phyloP scores from a whole-genome alignment of 2,113 vertebrate genomes.

The Pterocles burchelli region DNA sequence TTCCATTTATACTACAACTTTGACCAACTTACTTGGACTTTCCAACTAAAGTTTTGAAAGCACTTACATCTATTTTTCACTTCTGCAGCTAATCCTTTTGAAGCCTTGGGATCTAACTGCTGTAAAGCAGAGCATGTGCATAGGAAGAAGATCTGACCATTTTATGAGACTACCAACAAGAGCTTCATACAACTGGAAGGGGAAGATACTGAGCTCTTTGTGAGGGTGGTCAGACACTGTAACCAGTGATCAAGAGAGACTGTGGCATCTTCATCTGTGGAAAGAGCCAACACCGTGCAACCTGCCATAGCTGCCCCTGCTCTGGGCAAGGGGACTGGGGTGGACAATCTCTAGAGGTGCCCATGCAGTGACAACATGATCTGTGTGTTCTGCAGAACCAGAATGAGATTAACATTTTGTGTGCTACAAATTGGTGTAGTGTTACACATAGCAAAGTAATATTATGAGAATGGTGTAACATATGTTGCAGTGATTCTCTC shows the following conservation, averaged over 20 bases:
- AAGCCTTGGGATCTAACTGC: background rate
- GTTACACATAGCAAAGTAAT: background rate
- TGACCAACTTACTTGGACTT: background rate
- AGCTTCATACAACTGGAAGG: background rate
- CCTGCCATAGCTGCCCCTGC: background rate
- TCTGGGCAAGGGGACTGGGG: background rate
- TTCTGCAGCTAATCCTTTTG: background rate
- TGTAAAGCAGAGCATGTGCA: background rate
- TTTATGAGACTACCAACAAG: background rate
- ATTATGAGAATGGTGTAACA: background rate
- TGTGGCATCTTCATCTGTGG: background rate
- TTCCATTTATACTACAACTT: background rate
- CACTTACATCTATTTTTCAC: background rate
- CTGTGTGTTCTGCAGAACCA: background rate
- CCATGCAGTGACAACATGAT: background rate
- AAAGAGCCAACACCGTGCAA: background rate
- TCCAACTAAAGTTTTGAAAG: background rate
- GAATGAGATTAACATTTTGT: background rate
- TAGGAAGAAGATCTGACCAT: background rate
- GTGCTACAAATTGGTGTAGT: background rate
- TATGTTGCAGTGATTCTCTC: background rate
- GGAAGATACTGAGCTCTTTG: background rate
- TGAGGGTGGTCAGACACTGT: background rate
- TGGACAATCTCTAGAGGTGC: background rate
- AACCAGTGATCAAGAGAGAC: background rate